Conservation (phyloP, 2,888 invertebrate species). For the Apamea crenata region DNA sequence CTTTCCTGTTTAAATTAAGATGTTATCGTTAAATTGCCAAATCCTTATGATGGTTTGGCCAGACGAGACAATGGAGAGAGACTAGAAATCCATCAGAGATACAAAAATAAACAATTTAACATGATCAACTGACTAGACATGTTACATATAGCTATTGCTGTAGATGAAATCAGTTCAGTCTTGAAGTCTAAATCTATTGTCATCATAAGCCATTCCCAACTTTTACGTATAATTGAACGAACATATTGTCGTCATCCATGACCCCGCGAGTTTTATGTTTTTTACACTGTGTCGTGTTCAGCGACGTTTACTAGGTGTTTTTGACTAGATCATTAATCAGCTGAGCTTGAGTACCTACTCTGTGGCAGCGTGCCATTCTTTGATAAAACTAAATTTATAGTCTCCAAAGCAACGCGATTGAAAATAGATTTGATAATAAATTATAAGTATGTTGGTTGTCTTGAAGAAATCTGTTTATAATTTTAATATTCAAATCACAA, state of each 20-base stretch:
- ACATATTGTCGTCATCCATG: conserved; percentile 3
- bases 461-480: not conserved
- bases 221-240: conserved; percentile 8
- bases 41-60: not conserved
- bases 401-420: conserved; percentile 11
- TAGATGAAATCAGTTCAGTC: not conserved
- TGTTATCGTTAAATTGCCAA: not conserved
- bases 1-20: not conserved
- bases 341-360: conserved; percentile 15
- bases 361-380: conserved; percentile 57
- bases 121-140: not conserved
- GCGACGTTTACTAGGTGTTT: conserved; percentile 13
- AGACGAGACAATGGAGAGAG: not conserved
- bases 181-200: conserved; percentile 1
- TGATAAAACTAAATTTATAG: conserved; percentile 48
- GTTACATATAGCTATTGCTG: not conserved
- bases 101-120: not conserved
- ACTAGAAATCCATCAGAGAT: not conserved
- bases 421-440: conserved; percentile 36
- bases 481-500: not conserved
- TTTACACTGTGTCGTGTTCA: conserved; percentile 8
- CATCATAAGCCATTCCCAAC: not conserved
- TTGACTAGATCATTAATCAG: conserved; percentile 45
- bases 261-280: conserved; percentile 2
- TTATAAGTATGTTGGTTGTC: not conserved